phyloP scores from a whole-genome alignment of 2,113 vertebrate species.

The Aspidoscelis tigris region DNA sequence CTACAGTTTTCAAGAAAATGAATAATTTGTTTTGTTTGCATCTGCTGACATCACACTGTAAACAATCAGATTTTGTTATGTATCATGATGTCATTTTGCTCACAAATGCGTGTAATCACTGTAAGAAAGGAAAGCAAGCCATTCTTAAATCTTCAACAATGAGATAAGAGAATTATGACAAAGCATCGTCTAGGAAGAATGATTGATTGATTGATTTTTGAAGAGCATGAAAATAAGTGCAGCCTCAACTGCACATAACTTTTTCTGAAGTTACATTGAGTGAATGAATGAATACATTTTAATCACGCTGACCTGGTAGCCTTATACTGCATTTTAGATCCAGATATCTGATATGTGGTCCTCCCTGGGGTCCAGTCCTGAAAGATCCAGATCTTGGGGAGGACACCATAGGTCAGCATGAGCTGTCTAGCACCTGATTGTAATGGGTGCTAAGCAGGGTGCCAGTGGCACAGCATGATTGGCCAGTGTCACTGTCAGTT shows the following conservation, averaged over 20 bases:
- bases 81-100: not conserved
- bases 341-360: no score
- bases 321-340: not conserved
- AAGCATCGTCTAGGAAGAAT: no score
- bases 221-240: not conserved
- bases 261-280: not conserved
- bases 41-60: not conserved
- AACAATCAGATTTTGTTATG: not conserved
- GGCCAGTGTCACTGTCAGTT: no score
- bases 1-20: no score
- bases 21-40: not conserved
- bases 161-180: not conserved
- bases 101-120: not conserved
- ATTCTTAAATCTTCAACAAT: not conserved
- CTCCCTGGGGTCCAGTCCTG: no score
- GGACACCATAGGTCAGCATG: no score
- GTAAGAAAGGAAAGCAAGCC: not conserved
- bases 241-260: not conserved
- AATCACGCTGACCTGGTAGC: slow-evolving; percentile 11
- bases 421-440: no score
- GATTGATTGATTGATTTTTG: no score
- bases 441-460: no score
- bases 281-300: not conserved
- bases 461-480: no score
- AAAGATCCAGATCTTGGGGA: no score